These are phyloP conservation scores for Drosophila murphyi DNA, from an alignment of 1,140 invertebrate genomes.

Conservation along the genomic window DNA sequence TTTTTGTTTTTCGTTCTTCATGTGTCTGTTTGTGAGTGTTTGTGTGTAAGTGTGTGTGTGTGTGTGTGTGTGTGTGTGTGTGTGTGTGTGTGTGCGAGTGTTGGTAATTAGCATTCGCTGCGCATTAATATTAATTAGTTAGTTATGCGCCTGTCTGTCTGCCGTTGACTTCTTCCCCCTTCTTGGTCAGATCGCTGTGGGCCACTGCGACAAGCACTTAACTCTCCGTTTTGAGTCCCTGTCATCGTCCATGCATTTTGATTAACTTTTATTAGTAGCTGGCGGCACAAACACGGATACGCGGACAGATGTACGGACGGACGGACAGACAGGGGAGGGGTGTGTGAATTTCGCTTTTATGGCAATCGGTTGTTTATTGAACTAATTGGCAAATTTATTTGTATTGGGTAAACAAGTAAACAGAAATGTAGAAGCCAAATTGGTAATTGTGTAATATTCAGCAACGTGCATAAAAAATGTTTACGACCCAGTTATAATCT, in stretches of 20 bases:
- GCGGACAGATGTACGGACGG: too few relatives aligned
- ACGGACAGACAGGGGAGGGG: neutral
- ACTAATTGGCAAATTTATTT: constrained; percentile 36
- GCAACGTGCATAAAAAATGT: neutral
- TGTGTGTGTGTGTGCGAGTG: constrained; percentile 31
- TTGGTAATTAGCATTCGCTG: constrained; percentile 74
- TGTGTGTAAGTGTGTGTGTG: constrained; percentile 1
- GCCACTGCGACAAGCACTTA: constrained; percentile 34
- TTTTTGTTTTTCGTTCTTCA: constrained; percentile 1
- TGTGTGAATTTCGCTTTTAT: neutral
- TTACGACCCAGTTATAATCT: neutral
- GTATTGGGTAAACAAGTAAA: constrained; percentile 8
- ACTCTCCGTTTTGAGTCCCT: constrained; percentile 33
- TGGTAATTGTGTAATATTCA: neutral
- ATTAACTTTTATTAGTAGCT: constrained; percentile 45
- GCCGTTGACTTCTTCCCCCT: constrained; percentile 8
- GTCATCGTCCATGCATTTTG: constrained; percentile 43
- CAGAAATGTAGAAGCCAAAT: neutral
- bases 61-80: constrained; percentile 15
- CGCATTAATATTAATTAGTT: constrained; percentile 82
- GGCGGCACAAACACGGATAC: neutral
- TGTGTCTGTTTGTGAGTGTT: neutral
- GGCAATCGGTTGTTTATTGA: constrained; percentile 34
- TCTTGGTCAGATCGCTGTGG: constrained; percentile 23
- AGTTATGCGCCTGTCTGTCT: constrained; percentile 64